Percentiles rank a stretch among this genome's conserved stretches.
These are phyloP conservation scores for Drosophila bipectinata DNA, from an alignment of 1,140 invertebrate genomes.

Conservation along the genomic window DNA sequence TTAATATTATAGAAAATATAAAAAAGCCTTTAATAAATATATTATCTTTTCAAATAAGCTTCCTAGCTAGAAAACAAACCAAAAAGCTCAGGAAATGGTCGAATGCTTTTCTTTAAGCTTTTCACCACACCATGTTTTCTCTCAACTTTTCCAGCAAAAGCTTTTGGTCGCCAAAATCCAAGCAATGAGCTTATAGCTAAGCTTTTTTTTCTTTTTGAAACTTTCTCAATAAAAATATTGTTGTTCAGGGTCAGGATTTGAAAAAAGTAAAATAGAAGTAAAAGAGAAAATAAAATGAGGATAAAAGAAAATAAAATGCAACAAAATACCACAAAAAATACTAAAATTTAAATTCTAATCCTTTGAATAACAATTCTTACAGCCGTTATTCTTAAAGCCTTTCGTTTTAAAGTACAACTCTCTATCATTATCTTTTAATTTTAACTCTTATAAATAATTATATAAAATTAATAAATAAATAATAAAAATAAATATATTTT, in stretches of 20 bases:
- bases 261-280: too few species aligned
- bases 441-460: too few species aligned
- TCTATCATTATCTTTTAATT: too few species aligned
- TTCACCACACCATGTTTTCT: slow-evolving; percentile 10
- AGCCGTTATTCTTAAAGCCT: too few species aligned
- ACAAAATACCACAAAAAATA: too few species aligned
- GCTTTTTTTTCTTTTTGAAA: not conserved
- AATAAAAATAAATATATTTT: not conserved
- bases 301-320: too few species aligned
- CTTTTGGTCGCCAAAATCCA: not conserved
- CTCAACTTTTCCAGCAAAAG: slow-evolving; percentile 8
- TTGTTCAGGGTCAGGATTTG: slow-evolving; percentile 49
- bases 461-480: not conserved
- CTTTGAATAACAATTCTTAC: too few species aligned
- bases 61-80: slow-evolving; percentile 13
- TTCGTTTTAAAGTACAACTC: too few species aligned
- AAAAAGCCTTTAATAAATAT: not conserved
- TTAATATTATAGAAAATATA: not conserved
- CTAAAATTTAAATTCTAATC: too few species aligned
- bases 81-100: slow-evolving; percentile 8
- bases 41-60: slow-evolving; percentile 7
- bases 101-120: not conserved
- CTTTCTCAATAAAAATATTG: slow-evolving; percentile 13
- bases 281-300: not conserved
- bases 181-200: not conserved